Evolutionary conservation across 2,113 vertebrate species (phyloP).

Genomic region (Myotis davidii): DNA sequence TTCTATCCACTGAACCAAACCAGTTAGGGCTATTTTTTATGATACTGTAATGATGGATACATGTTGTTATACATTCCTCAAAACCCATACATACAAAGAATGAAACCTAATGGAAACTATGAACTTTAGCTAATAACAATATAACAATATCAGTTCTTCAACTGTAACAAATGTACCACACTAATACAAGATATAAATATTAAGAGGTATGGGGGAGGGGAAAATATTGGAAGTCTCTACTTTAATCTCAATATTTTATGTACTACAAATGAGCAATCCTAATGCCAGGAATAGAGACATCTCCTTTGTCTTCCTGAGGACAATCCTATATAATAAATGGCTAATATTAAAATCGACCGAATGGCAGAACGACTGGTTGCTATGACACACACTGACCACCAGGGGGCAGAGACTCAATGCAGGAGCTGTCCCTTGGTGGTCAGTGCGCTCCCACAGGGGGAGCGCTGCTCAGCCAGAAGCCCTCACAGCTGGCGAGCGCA

Average conservation of each 20-base stretch:
- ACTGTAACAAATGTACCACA: not conserved
- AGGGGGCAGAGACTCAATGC: no score
- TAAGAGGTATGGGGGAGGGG: not conserved
- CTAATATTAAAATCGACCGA: no score
- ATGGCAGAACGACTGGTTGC: no score
- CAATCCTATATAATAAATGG: not conserved
- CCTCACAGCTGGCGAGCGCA: no score
- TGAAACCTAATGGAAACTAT: not conserved
- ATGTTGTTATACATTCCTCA: not conserved
- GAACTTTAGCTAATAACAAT: not conserved
- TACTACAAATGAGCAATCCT: slow-evolving; percentile 24
- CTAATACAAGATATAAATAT: not conserved
- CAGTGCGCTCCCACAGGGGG: no score
- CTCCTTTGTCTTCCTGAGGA: not conserved
- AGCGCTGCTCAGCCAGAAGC: no score
- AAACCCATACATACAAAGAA: not conserved
- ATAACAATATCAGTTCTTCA: not conserved
- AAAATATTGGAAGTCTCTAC: not conserved
- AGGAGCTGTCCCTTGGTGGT: no score
- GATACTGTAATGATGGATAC: not conserved
- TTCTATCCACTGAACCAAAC: no score
- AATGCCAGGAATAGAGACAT: not conserved
- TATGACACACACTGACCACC: no score
- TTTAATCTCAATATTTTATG: not conserved
- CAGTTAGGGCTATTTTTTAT: not conserved